phyloP scores from a whole-genome alignment of 2,888 invertebrate genomes.

The Caenorhabditis sp. region DNA sequence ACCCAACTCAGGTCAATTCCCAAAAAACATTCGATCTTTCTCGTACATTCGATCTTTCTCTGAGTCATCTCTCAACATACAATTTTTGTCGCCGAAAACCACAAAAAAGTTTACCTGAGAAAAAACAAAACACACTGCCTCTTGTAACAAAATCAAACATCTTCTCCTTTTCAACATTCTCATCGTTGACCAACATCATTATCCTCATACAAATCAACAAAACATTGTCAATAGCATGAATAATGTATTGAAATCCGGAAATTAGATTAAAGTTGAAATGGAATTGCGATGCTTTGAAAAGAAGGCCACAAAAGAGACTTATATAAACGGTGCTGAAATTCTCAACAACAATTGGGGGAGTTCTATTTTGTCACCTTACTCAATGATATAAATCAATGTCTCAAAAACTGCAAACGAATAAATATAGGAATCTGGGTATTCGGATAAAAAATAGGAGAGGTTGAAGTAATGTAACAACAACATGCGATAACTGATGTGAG shows the following conservation, averaged over 20 bases:
- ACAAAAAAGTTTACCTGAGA: no score
- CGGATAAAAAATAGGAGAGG: no score
- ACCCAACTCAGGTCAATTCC: no score
- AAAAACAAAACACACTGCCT: background rate
- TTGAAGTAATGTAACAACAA: no score
- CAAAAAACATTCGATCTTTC: no score
- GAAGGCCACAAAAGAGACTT: slow-evolving; percentile 12
- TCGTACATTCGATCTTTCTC: no score
- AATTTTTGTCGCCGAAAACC: no score
- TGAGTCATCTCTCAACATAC: no score
- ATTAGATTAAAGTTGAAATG: slow-evolving; percentile 26
- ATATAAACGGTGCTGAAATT: slow-evolving; percentile 21
- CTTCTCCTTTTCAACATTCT: background rate
- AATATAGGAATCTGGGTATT: no score
- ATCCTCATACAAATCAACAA: slow-evolving; percentile 11
- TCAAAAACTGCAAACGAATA: no score
- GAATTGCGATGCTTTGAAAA: slow-evolving; percentile 23
- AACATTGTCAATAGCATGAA: slow-evolving; percentile 20
- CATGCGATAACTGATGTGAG: no score
- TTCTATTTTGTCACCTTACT: slow-evolving; percentile 4
- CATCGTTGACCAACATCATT: slow-evolving; percentile 12
- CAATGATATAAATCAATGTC: slow-evolving; percentile 2
- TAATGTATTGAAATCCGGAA: slow-evolving; percentile 18
- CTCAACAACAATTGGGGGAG: no score
- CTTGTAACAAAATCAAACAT: background rate